Evolutionary conservation across 2,113 vertebrate species (phyloP), one percentile per base, ranked within the genome.

Genomic region (Choloepus hoffmanni): DNA sequence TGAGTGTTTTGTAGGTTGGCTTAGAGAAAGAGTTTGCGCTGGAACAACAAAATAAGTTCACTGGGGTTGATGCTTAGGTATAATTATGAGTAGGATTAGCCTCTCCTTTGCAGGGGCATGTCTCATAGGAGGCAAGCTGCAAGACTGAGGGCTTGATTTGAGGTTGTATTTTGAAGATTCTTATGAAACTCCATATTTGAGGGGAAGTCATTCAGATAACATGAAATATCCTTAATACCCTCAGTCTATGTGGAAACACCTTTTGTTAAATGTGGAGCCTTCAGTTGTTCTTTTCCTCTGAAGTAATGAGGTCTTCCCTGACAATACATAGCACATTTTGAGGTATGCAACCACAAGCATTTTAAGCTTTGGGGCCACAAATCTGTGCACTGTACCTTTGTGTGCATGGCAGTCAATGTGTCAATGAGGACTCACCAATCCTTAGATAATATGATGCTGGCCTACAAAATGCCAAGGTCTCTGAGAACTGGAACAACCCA

Each of bases 131-230:
- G 36, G 36, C 36, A 36, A 36, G 36, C 36, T 36, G 36, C 36
- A 36, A 36, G 36, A 2, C 36, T 36, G 36, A 36, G 36, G 36
- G 2, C 2, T 36, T 36, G 36, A 36, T 36, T 36, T 36, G 36
- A 36, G 36, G 36, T 36, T 36, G 67, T 73, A 81, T 76, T 85
- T 73, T 2, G 50, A 85, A 92, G 95, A 43, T 72, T 45, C 89
- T 96, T 60, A 13, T 65, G 82, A 94, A 90, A 81, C 60, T 85
- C 78, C 4, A 1, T 16, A 7, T 60, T 76, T 83, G 74, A 92
- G 63, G 74, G 90, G 63, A 76, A 86, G n/a, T 43, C 60, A 83
- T 86, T 89, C n/a, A 45, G 15, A 76, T 79, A 45, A 33, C 67
- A 45, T 43, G 82, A 90, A 68, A 65, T 93, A 30, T 72, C 87